A percentile compares a stretch with the other conserved stretches of the same genome.
phyloP scores from a whole-genome alignment of 2,888 invertebrate genomes.

The Myopa tessellatipennis region DNA sequence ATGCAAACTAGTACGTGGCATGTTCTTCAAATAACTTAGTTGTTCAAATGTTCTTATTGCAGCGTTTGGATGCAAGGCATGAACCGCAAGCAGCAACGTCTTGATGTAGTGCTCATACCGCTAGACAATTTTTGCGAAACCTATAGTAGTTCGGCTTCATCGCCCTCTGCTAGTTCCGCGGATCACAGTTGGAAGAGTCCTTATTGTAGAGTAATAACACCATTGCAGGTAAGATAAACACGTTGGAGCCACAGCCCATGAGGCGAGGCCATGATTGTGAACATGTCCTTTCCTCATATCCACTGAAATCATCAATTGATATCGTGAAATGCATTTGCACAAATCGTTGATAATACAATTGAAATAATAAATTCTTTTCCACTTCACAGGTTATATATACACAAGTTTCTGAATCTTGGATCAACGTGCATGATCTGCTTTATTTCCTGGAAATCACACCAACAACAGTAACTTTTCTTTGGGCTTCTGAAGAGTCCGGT shows the following conservation, averaged over 20 bases:
- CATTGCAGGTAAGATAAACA: constrained; percentile 57
- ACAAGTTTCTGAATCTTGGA: constrained; percentile 81
- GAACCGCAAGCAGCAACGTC: constrained; percentile 85
- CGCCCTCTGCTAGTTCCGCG: constrained; percentile 65
- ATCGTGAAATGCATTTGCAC: too few species aligned
- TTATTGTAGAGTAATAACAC: constrained; percentile 62
- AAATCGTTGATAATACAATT: too few species aligned
- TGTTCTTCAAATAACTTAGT: not conserved
- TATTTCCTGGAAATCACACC: constrained; percentile 76
- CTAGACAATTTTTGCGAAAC: constrained; percentile 77
- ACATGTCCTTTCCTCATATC: too few species aligned
- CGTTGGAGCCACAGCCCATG: too few species aligned
- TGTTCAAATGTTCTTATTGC: constrained; percentile 51
- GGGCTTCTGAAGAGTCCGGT: constrained; percentile 93
- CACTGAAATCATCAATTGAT: too few species aligned
- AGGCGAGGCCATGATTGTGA: too few species aligned
- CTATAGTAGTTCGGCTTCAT: constrained; percentile 67
- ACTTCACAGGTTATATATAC: constrained; percentile 65
- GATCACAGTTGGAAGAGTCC: constrained; percentile 68
- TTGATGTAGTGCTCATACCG: constrained; percentile 87
- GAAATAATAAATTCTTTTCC: constrained; percentile 7
- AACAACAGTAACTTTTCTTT: constrained; percentile 77
- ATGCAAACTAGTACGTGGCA: constrained; percentile 84
- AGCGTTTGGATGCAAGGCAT: constrained; percentile 94
- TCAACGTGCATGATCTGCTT: constrained; percentile 92